Base-by-base conservation (phyloP, 1,140 invertebrate genomes). In the Ceratoteleas bidentatus region DNA sequence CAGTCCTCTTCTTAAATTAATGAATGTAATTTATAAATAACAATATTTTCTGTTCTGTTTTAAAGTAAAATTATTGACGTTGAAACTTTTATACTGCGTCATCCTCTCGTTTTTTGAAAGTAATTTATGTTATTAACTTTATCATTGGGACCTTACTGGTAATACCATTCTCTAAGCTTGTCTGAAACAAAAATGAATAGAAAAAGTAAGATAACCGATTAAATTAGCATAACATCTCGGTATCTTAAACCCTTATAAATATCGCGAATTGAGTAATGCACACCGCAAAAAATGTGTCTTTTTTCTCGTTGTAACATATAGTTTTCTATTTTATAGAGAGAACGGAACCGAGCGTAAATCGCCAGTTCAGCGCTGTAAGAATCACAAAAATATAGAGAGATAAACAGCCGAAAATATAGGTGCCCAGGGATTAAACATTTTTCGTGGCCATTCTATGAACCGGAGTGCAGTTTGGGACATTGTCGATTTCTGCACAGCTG, bases 351-450 rank as follows among this genome's bases (percentile, higher is more conserved):
- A 49, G 45, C 57, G 49, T 80, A 80, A 80, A 80, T 78, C 54
- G 34, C 13, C 43, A 76, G 52, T 77, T 77, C 56, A 15, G 58
- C 64, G 50, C 64, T 50, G 58, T 54, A 64, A 61, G 65, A 64
- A 62, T 62, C 58, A 45, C 65, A 54, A 70, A 84, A 77, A 81
- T 72, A 75, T 84, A 43, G 61, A 68, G 78, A 80, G 72, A 84
- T 85, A 85, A 85, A 79, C 68, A 82, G 79, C 80, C 68, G 72
- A 82, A 81, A 73, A 78, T 84, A 84, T 84, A 69, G 81, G 79
- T 82, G 76, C 80, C 73, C 64, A 61, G 82, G 79, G 77, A 85
- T 84, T 78, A 77, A 78, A 80, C 61, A 78, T 84, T 86, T 85
- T 65, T 75, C 81, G 78, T 80, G 66, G 70, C 64, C 79, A 82